These are phyloP conservation scores for Drosophila burlai DNA, from an alignment of 1,140 invertebrate species.

Conservation along the genomic window DNA sequence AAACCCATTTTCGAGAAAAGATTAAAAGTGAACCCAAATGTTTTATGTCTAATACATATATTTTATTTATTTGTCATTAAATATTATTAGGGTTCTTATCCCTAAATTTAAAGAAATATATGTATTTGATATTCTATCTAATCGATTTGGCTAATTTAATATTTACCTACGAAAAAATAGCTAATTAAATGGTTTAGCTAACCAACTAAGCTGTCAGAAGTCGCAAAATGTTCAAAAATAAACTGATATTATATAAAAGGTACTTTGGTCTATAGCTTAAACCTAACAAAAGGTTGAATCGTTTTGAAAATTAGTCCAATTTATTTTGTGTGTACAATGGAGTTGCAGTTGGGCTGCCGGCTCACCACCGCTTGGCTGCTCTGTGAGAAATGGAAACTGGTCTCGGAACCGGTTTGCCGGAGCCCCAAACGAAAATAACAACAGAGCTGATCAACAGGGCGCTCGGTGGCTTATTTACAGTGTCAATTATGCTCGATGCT, in stretches of 20 bases:
- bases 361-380: slow-evolving; percentile 54
- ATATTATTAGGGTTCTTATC: too few relatives aligned
- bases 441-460: slow-evolving; percentile 49
- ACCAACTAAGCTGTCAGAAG: too few relatives aligned
- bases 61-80: too few relatives aligned
- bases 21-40: neutral
- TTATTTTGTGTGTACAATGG: slow-evolving; percentile 22
- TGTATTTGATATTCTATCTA: too few relatives aligned
- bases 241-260: neutral
- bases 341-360: slow-evolving; percentile 46
- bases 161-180: too few relatives aligned
- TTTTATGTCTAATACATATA: too few relatives aligned
- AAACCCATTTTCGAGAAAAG: neutral
- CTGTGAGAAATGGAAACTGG: slow-evolving; percentile 73
- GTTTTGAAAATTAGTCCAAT: neutral
- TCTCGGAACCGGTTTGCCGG: slow-evolving; percentile 60
- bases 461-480: slow-evolving; percentile 26
- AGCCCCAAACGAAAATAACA: slow-evolving; percentile 66
- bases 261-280: neutral
- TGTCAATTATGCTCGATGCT: slow-evolving; percentile 43
- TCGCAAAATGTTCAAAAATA: neutral
- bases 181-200: neutral
- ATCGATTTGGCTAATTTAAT: too few relatives aligned
- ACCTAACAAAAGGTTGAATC: neutral
- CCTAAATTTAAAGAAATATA: too few relatives aligned